phyloP scores from a whole-genome alignment of 2,797 vertebrate genomes.

The Oryzias sinensis region DNA sequence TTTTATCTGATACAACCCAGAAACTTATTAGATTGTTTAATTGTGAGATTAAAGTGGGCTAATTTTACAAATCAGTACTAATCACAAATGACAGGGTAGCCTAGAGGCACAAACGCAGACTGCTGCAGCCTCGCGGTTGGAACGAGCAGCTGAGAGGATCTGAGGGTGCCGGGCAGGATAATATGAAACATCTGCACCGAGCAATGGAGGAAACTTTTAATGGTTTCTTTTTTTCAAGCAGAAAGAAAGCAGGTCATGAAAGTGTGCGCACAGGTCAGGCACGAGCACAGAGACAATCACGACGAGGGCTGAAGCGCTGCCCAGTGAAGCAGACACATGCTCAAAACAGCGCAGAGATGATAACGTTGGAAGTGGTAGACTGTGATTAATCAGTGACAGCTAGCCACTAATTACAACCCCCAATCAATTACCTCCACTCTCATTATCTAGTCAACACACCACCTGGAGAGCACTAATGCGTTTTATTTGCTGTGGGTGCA shows the following conservation, averaged over 20 bases:
- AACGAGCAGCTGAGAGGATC: constrained; percentile 13
- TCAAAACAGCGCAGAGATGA: constrained; percentile 53
- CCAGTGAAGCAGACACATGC: constrained; percentile 40
- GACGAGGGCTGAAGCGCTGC: constrained; percentile 25
- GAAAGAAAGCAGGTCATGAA: neutral
- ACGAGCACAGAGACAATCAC: constrained; percentile 26
- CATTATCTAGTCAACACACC: constrained; percentile 72
- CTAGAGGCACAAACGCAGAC: constrained; percentile 23
- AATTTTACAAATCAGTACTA: constrained; percentile 67
- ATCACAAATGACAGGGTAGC: constrained; percentile 63
- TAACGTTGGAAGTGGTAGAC: constrained; percentile 49
- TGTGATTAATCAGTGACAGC: constrained; percentile 77
- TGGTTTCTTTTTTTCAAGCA: neutral
- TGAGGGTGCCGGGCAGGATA: constrained; percentile 19
- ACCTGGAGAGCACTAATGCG: constrained; percentile 67
- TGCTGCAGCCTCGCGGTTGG: constrained; percentile 15
- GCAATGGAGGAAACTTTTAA: constrained; percentile 11
- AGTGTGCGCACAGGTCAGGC: constrained; percentile 15
- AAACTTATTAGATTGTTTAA: constrained; percentile 67
- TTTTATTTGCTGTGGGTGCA: constrained; percentile 55
- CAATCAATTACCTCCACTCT: constrained; percentile 71
- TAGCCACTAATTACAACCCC: constrained; percentile 75
- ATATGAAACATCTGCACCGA: constrained; percentile 27
- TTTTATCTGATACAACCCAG: constrained; percentile 59
- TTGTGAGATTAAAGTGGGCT: constrained; percentile 63